Evolutionary conservation across 2,113 vertebrate genomes (phyloP).

Genomic region (Ascaphus truei): DNA sequence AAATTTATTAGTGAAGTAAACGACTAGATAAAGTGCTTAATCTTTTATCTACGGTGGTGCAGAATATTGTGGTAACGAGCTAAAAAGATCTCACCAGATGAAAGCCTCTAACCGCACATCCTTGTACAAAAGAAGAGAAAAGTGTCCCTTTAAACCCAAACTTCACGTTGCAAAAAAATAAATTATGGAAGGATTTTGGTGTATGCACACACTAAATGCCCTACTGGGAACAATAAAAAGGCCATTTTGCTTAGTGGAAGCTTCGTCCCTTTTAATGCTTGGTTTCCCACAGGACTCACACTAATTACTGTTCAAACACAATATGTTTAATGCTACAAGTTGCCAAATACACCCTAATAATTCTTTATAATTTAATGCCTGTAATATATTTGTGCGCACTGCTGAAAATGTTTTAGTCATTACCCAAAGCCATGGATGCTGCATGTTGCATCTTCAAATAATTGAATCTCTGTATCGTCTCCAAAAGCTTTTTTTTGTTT

Average conservation of each 20-base stretch:
- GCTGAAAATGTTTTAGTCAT: slow-evolving; percentile 17
- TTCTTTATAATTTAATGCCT: slow-evolving; percentile 21
- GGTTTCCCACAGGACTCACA: slow-evolving; percentile 45
- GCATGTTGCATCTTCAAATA: slow-evolving; percentile 11
- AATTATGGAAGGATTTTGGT: slow-evolving; percentile 50
- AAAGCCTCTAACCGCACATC: background rate
- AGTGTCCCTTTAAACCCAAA: slow-evolving; percentile 8
- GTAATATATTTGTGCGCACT: background rate
- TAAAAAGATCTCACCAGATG: too few relatives aligned
- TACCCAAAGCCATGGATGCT: slow-evolving; percentile 6
- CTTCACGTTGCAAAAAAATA: slow-evolving; percentile 20
- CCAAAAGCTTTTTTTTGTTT: slow-evolving; percentile 1
- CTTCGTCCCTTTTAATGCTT: slow-evolving; percentile 54
- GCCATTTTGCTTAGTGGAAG: slow-evolving; percentile 51
- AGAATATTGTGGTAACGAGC: background rate
- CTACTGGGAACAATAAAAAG: slow-evolving; percentile 54
- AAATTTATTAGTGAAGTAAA: background rate
- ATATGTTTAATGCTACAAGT: slow-evolving; percentile 46
- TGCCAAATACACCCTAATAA: slow-evolving; percentile 49
- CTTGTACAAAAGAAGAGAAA: background rate
- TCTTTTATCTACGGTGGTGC: background rate
- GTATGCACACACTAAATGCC: slow-evolving; percentile 50
- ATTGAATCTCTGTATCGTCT: slow-evolving; percentile 12
- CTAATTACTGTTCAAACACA: slow-evolving; percentile 56
- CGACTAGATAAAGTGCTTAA: background rate